Evolutionary conservation across 2,888 invertebrate genomes (phyloP), one percentile per base, ranked within the genome.

Genomic region (Cartodere bifasciata): DNA sequence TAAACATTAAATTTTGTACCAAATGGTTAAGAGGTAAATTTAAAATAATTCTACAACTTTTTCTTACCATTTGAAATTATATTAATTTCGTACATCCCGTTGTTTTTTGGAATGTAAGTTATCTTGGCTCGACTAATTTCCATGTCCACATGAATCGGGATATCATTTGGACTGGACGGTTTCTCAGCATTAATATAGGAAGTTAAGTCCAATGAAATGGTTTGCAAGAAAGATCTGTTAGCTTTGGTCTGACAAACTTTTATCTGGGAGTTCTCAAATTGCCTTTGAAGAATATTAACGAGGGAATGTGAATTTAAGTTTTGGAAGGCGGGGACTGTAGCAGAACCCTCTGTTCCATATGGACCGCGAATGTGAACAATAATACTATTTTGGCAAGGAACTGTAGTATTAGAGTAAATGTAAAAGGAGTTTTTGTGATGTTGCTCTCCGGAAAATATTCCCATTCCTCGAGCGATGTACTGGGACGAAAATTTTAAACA

Each of bases 401-500:
- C 40, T 24, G 37, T 35, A 4, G 38, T 39, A 35, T 53, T 51
- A 1, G 52, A 46, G 43, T 73, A 74, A 35, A 75, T 58, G 53
- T 70, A 73, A 48, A 75, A 73, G 27, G 58, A 53, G 30, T 67
- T 62, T 51, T 65, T 66, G 36, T 63, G 63, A 34, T 68, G 60
- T 28, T 68, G 59, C 52, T 70, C 70, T 14, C 70, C 70, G 17
- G 68, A 68, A 17, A 65, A 57, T 12, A 75, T 52, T 1, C 74
- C 75, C 51, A 72, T 69, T 6, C 75, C 74, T 50, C 68, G 62
- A 1, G 69, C 72, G 2, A 70, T 60, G 45, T 71, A 73, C 43
- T 67, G 64, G 3, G 66, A 55, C 5, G 66, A 42, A 15, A 46
- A 39, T 24, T 41, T 50, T 13, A 38, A 27, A 4, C 33, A 35